A percentile compares a stretch with the other conserved stretches of the same genome.
These are phyloP conservation scores for Ginglymostoma cirratum DNA, from an alignment of 2,113 vertebrate species.

Conservation along the genomic window DNA sequence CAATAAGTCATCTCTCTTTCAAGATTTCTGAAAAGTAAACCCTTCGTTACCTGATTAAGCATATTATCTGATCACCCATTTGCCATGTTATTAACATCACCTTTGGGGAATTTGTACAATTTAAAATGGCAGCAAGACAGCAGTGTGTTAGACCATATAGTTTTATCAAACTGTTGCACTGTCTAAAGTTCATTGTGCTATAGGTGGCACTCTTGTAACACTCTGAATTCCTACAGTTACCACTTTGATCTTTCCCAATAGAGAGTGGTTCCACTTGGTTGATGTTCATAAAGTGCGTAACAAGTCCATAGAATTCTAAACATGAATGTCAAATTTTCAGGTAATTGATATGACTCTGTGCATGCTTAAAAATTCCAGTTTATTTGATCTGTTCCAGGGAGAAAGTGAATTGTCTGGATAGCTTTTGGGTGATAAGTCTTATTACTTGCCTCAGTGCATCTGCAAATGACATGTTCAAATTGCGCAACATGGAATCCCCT, in stretches of 20 bases:
- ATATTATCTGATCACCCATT: not conserved
- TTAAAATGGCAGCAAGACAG: not conserved
- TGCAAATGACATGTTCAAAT: not conserved
- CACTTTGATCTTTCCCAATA: not conserved
- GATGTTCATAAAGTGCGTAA: not conserved
- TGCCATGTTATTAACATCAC: not conserved
- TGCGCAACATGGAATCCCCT: not conserved
- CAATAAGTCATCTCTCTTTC: not conserved
- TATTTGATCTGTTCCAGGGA: not conserved
- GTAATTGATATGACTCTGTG: not conserved
- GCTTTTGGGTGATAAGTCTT: not conserved
- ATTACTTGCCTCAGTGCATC: no score
- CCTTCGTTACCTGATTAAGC: no score
- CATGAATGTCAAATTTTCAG: not conserved
- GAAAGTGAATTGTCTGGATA: not conserved
- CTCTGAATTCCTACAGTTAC: not conserved
- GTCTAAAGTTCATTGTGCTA: not conserved
- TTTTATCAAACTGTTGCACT: not conserved
- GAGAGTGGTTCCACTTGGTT: not conserved
- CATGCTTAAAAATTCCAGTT: not conserved
- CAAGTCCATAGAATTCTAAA: not conserved
- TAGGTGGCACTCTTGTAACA: constrained; percentile 23
- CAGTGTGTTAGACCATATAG: not conserved
- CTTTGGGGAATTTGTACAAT: not conserved
- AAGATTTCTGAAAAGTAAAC: no score